Percentiles rank a stretch among this genome's conserved stretches.
Evolutionary conservation across 2,113 vertebrate genomes (phyloP).

Genomic region (Albula goreensis): DNA sequence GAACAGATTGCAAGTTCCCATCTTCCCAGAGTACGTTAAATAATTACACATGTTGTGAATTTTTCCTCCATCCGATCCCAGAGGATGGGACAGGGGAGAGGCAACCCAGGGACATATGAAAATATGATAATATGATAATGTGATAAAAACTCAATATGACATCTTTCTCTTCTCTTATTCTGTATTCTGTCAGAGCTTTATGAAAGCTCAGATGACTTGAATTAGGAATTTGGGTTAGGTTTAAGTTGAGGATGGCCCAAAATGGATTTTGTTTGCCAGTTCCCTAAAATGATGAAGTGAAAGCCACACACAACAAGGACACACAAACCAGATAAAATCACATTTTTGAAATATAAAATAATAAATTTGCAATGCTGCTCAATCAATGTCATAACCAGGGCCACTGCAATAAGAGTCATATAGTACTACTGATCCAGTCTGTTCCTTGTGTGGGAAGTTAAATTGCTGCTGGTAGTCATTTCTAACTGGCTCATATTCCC

Average conservation of each 20-base stretch:
- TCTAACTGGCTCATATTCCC: not conserved
- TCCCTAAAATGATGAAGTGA: not conserved
- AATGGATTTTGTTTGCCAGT: not conserved
- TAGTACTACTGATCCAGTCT: not conserved
- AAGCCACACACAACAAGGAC: not conserved
- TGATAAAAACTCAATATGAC: not conserved
- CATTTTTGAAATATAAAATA: not conserved
- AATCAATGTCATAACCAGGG: not conserved
- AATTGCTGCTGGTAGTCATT: not conserved
- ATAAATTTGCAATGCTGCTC: not conserved
- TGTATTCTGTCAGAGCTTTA: not conserved
- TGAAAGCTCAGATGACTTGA: not conserved
- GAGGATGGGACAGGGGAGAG: slow-evolving; percentile 41
- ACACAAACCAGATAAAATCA: not conserved
- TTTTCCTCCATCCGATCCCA: slow-evolving; percentile 43
- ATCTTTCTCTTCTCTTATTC: not conserved
- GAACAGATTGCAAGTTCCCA: slow-evolving; percentile 60
- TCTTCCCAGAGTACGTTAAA: slow-evolving; percentile 53
- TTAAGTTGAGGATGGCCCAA: not conserved
- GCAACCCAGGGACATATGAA: not conserved
- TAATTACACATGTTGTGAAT: slow-evolving; percentile 45
- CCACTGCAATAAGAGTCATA: not conserved
- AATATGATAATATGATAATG: not conserved
- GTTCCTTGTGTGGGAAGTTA: not conserved
- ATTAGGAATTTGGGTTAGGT: not conserved